Evolutionary conservation across 1,140 invertebrate species (phyloP).

Genomic region (Chironomus striatipennis): DNA sequence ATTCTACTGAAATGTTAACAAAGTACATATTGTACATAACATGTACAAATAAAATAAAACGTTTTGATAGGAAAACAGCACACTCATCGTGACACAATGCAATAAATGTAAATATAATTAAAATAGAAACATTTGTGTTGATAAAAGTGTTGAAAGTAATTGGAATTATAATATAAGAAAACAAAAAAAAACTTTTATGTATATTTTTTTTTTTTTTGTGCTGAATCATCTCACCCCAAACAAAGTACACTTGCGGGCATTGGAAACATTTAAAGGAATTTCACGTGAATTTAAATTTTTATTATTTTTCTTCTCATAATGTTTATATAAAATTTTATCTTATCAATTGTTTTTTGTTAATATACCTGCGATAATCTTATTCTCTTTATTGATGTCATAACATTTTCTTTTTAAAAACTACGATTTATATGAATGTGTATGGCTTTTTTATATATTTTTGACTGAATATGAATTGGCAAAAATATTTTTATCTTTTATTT

Average conservation of each 20-base stretch:
- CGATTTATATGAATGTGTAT: background rate
- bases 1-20: too few relatives aligned
- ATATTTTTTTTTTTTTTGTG: slow-evolving; percentile 11
- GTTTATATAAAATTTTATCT: too few relatives aligned
- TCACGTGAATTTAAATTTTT: too few relatives aligned
- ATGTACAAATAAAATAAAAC: background rate
- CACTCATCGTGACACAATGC: background rate
- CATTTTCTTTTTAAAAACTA: background rate
- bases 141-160: background rate
- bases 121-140: background rate
- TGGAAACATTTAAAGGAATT: too few relatives aligned
- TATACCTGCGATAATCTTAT: slow-evolving; percentile 1
- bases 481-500: background rate
- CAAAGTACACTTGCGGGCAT: too few relatives aligned
- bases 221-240: background rate
- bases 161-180: background rate
- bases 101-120: too few relatives aligned
- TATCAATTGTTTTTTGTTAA: background rate
- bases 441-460: background rate
- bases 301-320: too few relatives aligned
- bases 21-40: too few relatives aligned
- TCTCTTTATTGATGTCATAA: slow-evolving; percentile 8
- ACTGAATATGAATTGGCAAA: background rate
- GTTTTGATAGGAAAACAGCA: background rate
- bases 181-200: too few relatives aligned